Evolutionary conservation across 1,140 invertebrate genomes (phyloP).

Genomic region (Probaryconus sp.): DNA sequence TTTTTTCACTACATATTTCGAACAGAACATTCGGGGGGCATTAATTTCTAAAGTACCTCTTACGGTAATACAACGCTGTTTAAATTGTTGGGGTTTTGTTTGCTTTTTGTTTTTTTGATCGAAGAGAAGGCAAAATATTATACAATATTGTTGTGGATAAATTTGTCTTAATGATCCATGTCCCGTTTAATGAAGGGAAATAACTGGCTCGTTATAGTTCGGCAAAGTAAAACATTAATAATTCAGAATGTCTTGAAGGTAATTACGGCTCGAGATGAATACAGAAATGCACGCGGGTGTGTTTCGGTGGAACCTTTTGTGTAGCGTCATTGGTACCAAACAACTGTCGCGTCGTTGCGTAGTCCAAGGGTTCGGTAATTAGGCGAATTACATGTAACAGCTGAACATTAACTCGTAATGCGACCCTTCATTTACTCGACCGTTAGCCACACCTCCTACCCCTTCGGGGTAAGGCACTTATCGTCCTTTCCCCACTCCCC

Average conservation of each 20-base stretch:
- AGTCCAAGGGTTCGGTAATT: constrained; percentile 72
- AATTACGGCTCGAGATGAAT: constrained; percentile 41
- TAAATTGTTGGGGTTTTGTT: too few species aligned
- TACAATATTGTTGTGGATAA: too few species aligned
- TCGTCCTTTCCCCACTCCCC: constrained; percentile 66
- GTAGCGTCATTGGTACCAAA: constrained; percentile 55
- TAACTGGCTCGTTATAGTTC: too few species aligned
- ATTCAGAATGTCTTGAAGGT: constrained; percentile 18
- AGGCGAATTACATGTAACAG: constrained; percentile 78
- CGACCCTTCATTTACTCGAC: constrained; percentile 78
- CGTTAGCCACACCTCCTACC: constrained; percentile 72
- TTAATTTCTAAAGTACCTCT: too few species aligned
- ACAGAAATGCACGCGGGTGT: constrained; percentile 1
- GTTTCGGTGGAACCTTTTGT: constrained; percentile 21
- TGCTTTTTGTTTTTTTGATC: too few species aligned
- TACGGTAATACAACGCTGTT: too few species aligned
- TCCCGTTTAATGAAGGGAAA: too few species aligned
- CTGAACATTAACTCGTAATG: constrained; percentile 78
- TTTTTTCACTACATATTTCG: too few species aligned
- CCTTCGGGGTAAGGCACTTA: constrained; percentile 62
- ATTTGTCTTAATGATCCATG: too few species aligned
- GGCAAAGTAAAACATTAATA: too few species aligned
- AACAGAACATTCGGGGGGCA: too few species aligned
- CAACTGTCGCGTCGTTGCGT: constrained; percentile 69
- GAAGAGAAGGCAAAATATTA: too few species aligned